These are phyloP conservation scores for Amazonetta brasiliensis DNA, from an alignment of 2,797 vertebrate genomes.

Conservation along the genomic window DNA sequence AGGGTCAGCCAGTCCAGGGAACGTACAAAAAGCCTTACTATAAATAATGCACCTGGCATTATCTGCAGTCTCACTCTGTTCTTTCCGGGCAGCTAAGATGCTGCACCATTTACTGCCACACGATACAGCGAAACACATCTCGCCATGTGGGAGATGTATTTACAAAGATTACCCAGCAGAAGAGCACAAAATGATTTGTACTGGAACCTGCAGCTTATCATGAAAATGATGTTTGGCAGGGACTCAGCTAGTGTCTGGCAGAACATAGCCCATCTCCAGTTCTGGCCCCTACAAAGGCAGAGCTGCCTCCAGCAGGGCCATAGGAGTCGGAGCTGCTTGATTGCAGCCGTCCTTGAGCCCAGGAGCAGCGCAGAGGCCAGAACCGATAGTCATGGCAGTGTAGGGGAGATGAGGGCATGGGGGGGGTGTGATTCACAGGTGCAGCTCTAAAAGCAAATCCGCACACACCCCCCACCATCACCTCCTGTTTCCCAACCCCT, in stretches of 20 bases:
- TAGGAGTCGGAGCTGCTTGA: neutral
- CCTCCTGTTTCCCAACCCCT: fast-evolving
- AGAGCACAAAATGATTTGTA: neutral
- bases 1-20: neutral
- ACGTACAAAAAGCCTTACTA: neutral
- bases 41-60: neutral
- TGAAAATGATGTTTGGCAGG: slow-evolving; percentile 7
- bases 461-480: neutral
- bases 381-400: neutral
- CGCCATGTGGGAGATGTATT: neutral
- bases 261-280: neutral
- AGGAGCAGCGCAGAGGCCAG: neutral
- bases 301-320: neutral
- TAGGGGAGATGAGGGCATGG: neutral
- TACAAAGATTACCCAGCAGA: neutral
- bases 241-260: neutral
- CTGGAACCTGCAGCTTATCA: slow-evolving; percentile 11
- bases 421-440: too few species aligned
- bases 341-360: neutral
- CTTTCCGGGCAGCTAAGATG: neutral
- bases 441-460: neutral
- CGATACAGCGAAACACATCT: neutral
- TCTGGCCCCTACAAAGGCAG: neutral
- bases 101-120: neutral
- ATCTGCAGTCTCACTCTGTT: neutral